phyloP scores from a whole-genome alignment of 2,113 vertebrate species.

The Protomyctophum bolini region DNA sequence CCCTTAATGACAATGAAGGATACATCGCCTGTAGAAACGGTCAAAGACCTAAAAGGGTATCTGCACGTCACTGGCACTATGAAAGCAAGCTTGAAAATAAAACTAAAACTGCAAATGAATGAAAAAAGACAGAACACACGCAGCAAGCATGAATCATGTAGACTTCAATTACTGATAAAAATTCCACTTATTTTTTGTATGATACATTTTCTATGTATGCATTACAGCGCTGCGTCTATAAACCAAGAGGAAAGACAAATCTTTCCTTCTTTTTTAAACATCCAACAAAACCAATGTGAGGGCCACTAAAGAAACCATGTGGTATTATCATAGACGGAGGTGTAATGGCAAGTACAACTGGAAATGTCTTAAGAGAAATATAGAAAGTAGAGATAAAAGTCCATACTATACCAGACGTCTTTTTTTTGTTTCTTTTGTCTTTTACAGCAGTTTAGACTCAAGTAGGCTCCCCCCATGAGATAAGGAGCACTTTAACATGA shows the following conservation, averaged over 20 bases:
- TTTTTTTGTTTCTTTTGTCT: constrained; percentile 52
- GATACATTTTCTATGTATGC: constrained; percentile 75
- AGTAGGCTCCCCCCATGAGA: constrained; percentile 65
- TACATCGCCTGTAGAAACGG: constrained; percentile 70
- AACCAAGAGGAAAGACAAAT: constrained; percentile 56
- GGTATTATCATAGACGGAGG: constrained; percentile 58
- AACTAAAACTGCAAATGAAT: constrained; percentile 50
- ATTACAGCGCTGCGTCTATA: constrained; percentile 70
- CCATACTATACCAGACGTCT: constrained; percentile 60
- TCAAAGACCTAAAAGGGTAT: constrained; percentile 63
- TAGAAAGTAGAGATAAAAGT: constrained; percentile 71
- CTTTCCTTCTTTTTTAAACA: constrained; percentile 15
- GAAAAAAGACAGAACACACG: constrained; percentile 51
- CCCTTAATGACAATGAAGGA: constrained; percentile 79
- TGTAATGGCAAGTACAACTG: constrained; percentile 58
- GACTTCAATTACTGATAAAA: constrained; percentile 65
- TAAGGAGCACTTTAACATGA: constrained; percentile 69
- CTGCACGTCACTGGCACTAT: constrained; percentile 73
- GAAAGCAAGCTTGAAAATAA: constrained; percentile 61
- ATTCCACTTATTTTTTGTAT: constrained; percentile 66
- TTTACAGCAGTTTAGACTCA: constrained; percentile 83
- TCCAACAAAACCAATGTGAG: constrained; percentile 48
- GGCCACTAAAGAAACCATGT: constrained; percentile 62
- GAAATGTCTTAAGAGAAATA: constrained; percentile 65
- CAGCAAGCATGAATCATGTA: constrained; percentile 61